Conservation (phyloP, 2,113 vertebrate species). For the Bujurquina vittata region DNA sequence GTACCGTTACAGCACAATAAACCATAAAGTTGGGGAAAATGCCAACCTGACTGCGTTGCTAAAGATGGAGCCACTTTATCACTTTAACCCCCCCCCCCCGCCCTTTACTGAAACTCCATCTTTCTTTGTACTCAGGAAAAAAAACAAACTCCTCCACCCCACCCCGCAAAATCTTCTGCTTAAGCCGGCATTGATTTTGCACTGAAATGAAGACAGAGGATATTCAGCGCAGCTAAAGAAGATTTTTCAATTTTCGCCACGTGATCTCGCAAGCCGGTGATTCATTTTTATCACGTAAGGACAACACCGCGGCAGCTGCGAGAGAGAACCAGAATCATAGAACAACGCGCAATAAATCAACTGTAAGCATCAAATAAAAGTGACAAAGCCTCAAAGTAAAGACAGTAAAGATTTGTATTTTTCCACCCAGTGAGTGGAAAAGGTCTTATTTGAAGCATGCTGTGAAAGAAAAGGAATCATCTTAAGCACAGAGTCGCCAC, state of each 20-base stretch:
- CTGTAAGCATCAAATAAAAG: constrained; percentile 33
- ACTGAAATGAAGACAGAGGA: constrained; percentile 59
- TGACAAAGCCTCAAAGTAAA: constrained; percentile 31
- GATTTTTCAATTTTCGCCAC: constrained; percentile 36
- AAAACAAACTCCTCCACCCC: neutral
- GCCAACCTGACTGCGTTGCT: constrained; percentile 5
- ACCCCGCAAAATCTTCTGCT: constrained; percentile 6
- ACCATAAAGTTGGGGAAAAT: constrained; percentile 23
- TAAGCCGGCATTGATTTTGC: constrained; percentile 66
- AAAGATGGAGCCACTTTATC: constrained; percentile 15
- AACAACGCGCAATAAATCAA: constrained; percentile 31
- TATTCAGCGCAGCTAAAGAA: constrained; percentile 43
- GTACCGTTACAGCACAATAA: constrained; percentile 13
- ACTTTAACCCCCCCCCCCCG: neutral
- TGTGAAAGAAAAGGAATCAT: constrained; percentile 36
- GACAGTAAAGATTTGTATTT: constrained; percentile 40
- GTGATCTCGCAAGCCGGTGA: constrained; percentile 33
- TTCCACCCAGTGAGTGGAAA: constrained; percentile 26
- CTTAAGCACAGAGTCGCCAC: constrained; percentile 24
- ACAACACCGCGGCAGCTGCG: constrained; percentile 14
- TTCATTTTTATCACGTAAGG: constrained; percentile 37
- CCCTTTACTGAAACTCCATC: constrained; percentile 38
- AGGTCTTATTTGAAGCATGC: constrained; percentile 43
- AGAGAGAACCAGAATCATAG: constrained; percentile 2
- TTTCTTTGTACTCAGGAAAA: constrained; percentile 14